Conservation (phyloP, 37 sponge, comb jelly and placozoan genomes). For the Bolinopsis microptera region DNA sequence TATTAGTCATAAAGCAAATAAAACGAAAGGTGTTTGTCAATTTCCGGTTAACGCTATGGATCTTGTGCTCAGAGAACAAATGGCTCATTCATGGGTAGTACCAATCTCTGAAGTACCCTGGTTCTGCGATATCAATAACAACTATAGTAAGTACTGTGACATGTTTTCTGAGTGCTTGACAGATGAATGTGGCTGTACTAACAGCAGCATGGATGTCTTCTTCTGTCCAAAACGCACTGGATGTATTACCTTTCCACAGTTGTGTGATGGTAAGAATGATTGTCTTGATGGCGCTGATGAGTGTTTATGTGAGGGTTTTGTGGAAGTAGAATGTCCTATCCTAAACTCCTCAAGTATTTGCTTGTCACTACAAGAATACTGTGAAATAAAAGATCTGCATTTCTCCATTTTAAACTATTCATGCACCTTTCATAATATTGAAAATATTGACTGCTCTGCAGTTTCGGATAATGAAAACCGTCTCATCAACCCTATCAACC, state of each 20-base stretch:
- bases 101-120: neutral
- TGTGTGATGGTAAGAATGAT: neutral
- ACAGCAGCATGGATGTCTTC: neutral
- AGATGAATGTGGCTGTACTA: neutral
- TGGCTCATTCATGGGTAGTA: neutral
- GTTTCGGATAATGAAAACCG: neutral
- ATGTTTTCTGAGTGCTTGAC: neutral
- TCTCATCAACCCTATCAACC: no score
- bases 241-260: neutral
- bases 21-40: neutral
- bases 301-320: neutral
- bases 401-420: neutral
- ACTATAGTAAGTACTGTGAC: neutral
- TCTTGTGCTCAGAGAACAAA: neutral
- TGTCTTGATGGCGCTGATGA: neutral
- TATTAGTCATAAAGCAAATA: no score
- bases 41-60: neutral
- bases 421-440: neutral
- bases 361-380: no score
- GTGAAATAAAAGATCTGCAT: no score
- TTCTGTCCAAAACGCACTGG: conserved; percentile 1
- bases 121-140: neutral
- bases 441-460: neutral
- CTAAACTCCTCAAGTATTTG: neutral
- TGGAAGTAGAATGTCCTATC: neutral